Conservation (phyloP, 2,888 invertebrate genomes). For the Microctonus brassicae region DNA sequence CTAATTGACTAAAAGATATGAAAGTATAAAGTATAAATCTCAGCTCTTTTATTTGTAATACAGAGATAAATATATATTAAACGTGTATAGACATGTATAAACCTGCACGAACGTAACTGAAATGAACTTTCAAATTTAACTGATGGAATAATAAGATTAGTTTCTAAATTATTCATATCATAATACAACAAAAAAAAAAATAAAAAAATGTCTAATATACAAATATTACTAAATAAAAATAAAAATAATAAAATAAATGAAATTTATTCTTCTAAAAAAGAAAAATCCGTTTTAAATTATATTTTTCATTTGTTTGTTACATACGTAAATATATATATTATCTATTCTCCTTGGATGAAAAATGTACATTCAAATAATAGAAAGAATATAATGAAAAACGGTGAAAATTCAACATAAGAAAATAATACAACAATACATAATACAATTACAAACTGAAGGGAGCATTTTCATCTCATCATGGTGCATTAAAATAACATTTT, state of each 20-base stretch:
- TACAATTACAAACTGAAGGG: neutral
- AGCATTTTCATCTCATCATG: slow-evolving; percentile 21
- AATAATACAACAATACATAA: slow-evolving; percentile 8
- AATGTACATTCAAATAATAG: neutral
- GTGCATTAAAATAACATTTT: slow-evolving; percentile 34
- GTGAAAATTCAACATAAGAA: neutral
- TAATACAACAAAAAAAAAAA: no score
- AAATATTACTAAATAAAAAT: no score
- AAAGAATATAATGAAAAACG: slow-evolving; percentile 12
- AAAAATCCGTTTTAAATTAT: neutral
- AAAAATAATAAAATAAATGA: neutral
- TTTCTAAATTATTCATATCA: neutral
- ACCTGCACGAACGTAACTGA: neutral
- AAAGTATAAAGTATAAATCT: no score
- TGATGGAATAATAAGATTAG: neutral
- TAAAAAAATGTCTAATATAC: no score
- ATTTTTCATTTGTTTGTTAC: neutral
- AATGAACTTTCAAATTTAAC: neutral
- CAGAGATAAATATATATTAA: no score
- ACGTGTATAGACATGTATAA: no score
- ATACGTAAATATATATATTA: neutral
- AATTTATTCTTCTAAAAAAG: neutral
- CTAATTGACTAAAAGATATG: neutral
- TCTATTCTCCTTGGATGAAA: neutral
- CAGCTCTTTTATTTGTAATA: no score